Evolutionary conservation across 1,140 invertebrate species (phyloP).

Genomic region (Brachionus plicatilis): DNA sequence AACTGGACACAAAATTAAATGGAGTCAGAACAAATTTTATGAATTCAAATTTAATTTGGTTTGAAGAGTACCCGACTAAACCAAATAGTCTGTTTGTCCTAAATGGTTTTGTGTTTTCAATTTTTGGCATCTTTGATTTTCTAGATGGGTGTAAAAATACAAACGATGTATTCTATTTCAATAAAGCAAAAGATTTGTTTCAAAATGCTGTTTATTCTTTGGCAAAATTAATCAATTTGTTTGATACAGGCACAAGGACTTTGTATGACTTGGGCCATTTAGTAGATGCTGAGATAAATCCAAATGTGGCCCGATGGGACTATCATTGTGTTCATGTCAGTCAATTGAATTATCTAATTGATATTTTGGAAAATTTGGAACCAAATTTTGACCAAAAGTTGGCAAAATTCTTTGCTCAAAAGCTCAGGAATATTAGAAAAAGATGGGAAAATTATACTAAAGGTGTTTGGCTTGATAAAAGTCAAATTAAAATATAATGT

Average conservation of each 20-base stretch:
- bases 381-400: conserved; percentile 8
- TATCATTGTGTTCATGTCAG: conserved; percentile 97
- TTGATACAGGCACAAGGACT: conserved; percentile 90
- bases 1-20: conserved; percentile 62
- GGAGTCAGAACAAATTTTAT: conserved; percentile 80
- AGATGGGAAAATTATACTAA: conserved; percentile 92
- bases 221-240: conserved; percentile 80
- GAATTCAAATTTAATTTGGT: conserved; percentile 74
- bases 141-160: conserved; percentile 40
- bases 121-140: conserved; percentile 90
- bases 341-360: conserved; percentile 80
- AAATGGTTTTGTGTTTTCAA: conserved; percentile 96
- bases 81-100: conserved; percentile 83
- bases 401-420: conserved; percentile 53
- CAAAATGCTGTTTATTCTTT: conserved; percentile 79
- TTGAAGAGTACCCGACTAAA: conserved; percentile 94
- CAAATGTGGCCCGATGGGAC: conserved; percentile 83
- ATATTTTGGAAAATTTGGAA: conserved; percentile 69
- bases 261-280: conserved; percentile 92
- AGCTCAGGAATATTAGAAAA: conserved; percentile 76
- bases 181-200: conserved; percentile 62
- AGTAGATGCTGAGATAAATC: conserved; percentile 71
- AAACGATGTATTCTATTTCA: not conserved
- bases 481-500: conserved; percentile 58
- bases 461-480: conserved; percentile 84